Evolutionary conservation across 2,888 invertebrate species (phyloP).

Genomic region (Ophraella communa): DNA sequence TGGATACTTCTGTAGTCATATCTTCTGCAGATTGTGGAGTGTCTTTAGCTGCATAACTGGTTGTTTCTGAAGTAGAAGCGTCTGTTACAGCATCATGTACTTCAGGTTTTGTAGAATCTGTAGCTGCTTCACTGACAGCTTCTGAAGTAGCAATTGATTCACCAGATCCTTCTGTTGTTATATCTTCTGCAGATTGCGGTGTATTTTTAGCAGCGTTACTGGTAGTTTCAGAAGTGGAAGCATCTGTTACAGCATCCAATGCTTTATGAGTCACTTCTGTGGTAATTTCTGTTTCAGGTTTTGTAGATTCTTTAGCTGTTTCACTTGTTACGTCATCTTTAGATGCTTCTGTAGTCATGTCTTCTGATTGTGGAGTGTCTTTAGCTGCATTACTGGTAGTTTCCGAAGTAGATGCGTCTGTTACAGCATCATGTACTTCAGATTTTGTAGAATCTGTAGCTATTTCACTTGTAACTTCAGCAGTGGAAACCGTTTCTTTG

Average conservation of each 20-base stretch:
- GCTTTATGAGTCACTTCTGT: constrained; percentile 17
- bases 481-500: constrained; percentile 9
- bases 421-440: neutral
- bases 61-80: neutral
- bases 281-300: neutral
- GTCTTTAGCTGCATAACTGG: constrained; percentile 4
- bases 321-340: constrained; percentile 13
- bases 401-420: constrained; percentile 8
- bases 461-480: constrained; percentile 1
- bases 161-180: constrained; percentile 39
- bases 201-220: no score
- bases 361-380: constrained; percentile 14
- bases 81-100: no score
- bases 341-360: neutral
- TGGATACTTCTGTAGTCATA: neutral
- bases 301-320: neutral
- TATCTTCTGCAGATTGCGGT: constrained; percentile 31
- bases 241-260: neutral
- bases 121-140: neutral
- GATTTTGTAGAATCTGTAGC: constrained; percentile 6
- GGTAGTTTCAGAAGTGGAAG: no score
- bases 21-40: neutral
- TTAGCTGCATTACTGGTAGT: constrained; percentile 7
- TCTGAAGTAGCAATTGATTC: neutral
- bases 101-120: constrained; percentile 4